Conservation (phyloP, 2,797 vertebrate species). For the Apogon talboti region DNA sequence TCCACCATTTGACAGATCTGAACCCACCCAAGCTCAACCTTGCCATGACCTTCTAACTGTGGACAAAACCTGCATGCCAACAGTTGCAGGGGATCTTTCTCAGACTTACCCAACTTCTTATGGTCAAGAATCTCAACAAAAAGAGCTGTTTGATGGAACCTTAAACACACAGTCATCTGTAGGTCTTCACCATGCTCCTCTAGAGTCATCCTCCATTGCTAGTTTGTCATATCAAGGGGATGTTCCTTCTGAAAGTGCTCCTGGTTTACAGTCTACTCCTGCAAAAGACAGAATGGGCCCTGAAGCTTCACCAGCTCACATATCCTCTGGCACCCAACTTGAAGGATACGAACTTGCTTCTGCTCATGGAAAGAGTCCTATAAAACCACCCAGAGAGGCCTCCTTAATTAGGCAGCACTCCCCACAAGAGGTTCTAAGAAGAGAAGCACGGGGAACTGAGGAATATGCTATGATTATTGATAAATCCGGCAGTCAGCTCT, state of each 20-base stretch:
- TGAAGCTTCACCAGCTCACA: conserved; percentile 12
- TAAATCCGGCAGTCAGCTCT: conserved; percentile 45
- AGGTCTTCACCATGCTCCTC: background rate
- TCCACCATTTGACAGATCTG: conserved; percentile 6
- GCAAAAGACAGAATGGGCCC: background rate
- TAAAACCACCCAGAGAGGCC: conserved; percentile 21
- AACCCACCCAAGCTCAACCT: conserved; percentile 13
- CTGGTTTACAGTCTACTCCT: background rate
- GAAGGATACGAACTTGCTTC: conserved; percentile 28
- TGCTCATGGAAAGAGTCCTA: conserved; percentile 1
- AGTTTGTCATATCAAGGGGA: background rate
- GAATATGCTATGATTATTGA: conserved; percentile 16
- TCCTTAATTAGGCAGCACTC: conserved; percentile 13
- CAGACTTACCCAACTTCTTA: conserved; percentile 2
- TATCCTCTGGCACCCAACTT: conserved; percentile 15
- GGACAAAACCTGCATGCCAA: conserved; percentile 4
- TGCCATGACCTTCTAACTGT: conserved; percentile 4
- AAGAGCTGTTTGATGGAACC: conserved; percentile 5
- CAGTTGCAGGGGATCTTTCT: background rate
- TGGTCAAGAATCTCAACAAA: background rate
- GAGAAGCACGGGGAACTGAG: conserved; percentile 32
- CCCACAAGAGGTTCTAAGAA: conserved; percentile 22
- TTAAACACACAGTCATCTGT: conserved; percentile 6
- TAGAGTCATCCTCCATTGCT: conserved; percentile 6
- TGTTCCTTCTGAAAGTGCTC: no score